These are phyloP conservation scores for Actinia tenebrosa DNA, from an alignment of 64 coral and sea anemone species.

Conservation along the genomic window DNA sequence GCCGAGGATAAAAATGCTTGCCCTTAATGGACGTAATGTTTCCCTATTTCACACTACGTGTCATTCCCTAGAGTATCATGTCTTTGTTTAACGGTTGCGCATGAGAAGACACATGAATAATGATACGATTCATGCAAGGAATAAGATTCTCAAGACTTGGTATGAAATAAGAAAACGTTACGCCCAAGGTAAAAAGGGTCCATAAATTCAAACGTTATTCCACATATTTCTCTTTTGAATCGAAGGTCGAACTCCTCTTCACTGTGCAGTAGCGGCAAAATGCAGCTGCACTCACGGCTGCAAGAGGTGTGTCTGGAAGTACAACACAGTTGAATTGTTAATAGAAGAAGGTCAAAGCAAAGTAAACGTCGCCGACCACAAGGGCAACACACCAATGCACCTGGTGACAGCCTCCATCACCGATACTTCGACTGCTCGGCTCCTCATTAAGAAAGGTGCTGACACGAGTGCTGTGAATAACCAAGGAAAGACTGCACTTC, in stretches of 20 bases:
- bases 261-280: slow-evolving; percentile 55
- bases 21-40: no score
- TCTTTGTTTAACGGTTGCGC: no score
- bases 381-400: slow-evolving; percentile 52
- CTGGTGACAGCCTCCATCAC: slow-evolving; percentile 48
- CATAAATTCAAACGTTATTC: no score
- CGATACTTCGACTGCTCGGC: slow-evolving; percentile 42
- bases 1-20: no score
- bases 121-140: no score
- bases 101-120: no score
- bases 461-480: slow-evolving; percentile 51
- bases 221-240: neutral
- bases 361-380: slow-evolving; percentile 49
- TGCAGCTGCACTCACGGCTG: slow-evolving; percentile 76
- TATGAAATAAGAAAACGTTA: no score
- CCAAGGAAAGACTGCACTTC: slow-evolving; percentile 56
- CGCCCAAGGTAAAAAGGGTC: no score
- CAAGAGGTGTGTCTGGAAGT: slow-evolving; percentile 78
- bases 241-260: slow-evolving; percentile 49
- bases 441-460: slow-evolving; percentile 57
- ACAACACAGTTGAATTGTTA: slow-evolving; percentile 70
- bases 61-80: no score
- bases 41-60: no score
- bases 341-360: slow-evolving; percentile 54
- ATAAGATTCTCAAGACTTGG: no score